Base-by-base conservation (phyloP, 2,888 invertebrate genomes). In the Neoitamus cyanurus region DNA sequence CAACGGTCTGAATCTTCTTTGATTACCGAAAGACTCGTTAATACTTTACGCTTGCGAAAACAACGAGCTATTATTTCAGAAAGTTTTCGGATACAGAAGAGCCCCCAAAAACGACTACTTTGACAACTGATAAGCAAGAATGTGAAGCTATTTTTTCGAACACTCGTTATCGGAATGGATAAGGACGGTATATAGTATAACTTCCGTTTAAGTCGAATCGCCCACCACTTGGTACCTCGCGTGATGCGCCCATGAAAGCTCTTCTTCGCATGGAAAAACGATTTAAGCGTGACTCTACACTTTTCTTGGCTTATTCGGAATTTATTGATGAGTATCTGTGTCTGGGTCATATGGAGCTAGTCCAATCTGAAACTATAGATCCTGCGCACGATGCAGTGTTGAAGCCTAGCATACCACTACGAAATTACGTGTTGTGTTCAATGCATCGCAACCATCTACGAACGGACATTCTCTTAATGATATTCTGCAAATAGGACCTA, bases 401-500 rank as follows among this genome's bases (percentile, higher is more conserved):
- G n/a, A n/a, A n/a, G n/a, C n/a, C n/a, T 78, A 78, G 2, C 48
- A 48, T 15, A 48, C 78, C 20, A 75, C 42, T 15, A 75, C 75
- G 13, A 75, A 75, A 37, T 20, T 75, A 20, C 36, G 75, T 0
- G 75, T 42, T 20, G 36, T 75, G 7, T 75, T 75, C 75, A 75
- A 75, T 25, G 75, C 42, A 0, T 36, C 78, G 30, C 78, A 48
- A 36, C 13, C 11, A 3, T 34, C 73, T 3, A 4, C 73, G n/a
- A 36, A 2, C 15, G 75, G 75, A 9, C 11, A 15, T 6, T 75
- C 75, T 2, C 11, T 75, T 0, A 75, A 75, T 20, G 37, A 42
- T 37, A 75, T 75, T 36, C 25, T 75, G 20, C 75, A 75, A 0
- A 78, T 78, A 46, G 78, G 78, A 28, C 78, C 78, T 6, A 78